Base-by-base conservation (phyloP, 2,113 vertebrate genomes). In the Callorhinus ursinus region DNA sequence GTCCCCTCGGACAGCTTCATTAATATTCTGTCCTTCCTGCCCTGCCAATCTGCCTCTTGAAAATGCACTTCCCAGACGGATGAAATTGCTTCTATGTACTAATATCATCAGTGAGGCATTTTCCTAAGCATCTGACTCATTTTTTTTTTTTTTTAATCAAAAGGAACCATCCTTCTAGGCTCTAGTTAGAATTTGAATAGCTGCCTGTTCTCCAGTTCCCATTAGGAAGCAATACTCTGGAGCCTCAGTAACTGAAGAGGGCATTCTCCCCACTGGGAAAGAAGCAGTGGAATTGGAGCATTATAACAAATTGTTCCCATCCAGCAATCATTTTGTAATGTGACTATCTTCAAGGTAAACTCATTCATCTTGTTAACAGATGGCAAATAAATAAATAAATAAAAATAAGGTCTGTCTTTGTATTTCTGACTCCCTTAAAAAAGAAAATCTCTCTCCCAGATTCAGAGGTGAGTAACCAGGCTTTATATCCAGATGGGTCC, bases 121-220 rank as follows among this genome's bases (percentile, higher is more conserved):
- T 96, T 97, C 95, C 95, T 93, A 96, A 96, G 74, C 97, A 96
- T 98, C 97, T 98, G 98, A 98, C 98, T 98, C 97, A 98, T 98
- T 95, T 93, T 65, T 63, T 93, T 57, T 79, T 85, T 65, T 77
- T 72, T 57, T 14, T 46, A 71, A 72, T 88, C 93, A 86, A 95
- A 98, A 98, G 77, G 72, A 97, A 97, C 96, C 76, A 95, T 82
- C 84, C 91, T 98, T 98, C 97, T 97, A 97, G 88, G 63, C 77
- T 97, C 97, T 97, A 82, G 96, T 96, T 97, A 85, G 97, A 85
- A 4, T 98, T 97, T 96, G 97, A 97, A 97, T 97, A 97, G 93
- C 89, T 97, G 84, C 77, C 61, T 84, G 24, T 93, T 97, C 96
- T 98, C 82, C 94, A 81, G 80, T 90, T 97, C 89, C 96, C 97